phyloP scores from a whole-genome alignment of 2,888 invertebrate genomes.

The Gisinianus flammeolus region DNA sequence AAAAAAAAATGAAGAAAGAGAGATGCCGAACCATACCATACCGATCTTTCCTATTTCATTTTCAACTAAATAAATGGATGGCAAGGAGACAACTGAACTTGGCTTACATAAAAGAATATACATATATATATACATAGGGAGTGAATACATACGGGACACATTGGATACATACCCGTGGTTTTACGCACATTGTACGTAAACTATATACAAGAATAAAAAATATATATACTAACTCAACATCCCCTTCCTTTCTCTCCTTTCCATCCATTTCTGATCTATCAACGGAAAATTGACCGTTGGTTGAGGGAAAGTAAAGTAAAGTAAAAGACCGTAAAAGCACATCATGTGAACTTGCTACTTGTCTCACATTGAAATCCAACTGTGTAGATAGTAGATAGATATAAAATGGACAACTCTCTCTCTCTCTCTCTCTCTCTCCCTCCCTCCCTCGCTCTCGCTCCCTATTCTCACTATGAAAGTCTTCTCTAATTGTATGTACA shows the following conservation, averaged over 20 bases:
- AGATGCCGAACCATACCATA: too few relatives aligned
- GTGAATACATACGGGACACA: not conserved
- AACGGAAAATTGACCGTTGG: conserved; percentile 38
- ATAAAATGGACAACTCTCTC: not conserved
- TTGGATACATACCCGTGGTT: not conserved
- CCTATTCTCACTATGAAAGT: not conserved
- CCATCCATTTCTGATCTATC: conserved; percentile 35
- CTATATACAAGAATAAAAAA: conserved; percentile 20
- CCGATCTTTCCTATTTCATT: not conserved
- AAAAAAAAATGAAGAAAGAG: too few relatives aligned
- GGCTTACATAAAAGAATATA: not conserved
- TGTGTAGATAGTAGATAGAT: not conserved
- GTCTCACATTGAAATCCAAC: not conserved
- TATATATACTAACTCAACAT: conserved; percentile 6
- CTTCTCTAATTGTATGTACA: not conserved
- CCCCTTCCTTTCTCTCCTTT: conserved; percentile 20
- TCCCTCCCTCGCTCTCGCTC: not conserved
- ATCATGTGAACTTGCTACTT: conserved; percentile 26
- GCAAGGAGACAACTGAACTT: not conserved
- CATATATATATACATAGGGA: not conserved
- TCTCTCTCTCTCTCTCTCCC: not conserved
- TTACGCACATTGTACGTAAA: conserved; percentile 1
- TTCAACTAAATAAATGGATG: conserved; percentile 8
- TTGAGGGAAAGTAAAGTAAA: conserved; percentile 21
- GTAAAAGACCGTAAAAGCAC: conserved; percentile 38